Conservation (phyloP, 37 sponge, comb jelly and placozoan genomes). For the Diacarnus erythraeanus region DNA sequence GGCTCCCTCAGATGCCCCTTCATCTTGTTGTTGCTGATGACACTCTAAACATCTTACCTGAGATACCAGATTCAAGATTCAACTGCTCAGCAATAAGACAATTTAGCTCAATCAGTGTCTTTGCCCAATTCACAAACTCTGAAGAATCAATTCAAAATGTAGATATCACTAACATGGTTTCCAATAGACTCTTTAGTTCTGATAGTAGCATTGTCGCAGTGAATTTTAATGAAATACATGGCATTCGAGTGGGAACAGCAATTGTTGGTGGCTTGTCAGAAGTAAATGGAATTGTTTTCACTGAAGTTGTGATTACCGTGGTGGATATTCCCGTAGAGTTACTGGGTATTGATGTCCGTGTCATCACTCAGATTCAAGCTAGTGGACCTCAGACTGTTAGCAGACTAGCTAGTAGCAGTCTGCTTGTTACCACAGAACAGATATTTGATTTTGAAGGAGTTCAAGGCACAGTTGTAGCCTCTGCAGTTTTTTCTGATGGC, state of each 20-base stretch:
- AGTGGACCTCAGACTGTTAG: not conserved
- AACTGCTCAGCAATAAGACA: constrained; percentile 50
- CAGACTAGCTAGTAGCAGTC: not conserved
- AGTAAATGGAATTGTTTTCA: not conserved
- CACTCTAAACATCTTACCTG: constrained; percentile 25
- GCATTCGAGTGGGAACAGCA: constrained; percentile 49
- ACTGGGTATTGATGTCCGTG: constrained; percentile 50
- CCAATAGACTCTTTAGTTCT: constrained; percentile 1
- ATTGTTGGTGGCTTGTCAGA: not conserved
- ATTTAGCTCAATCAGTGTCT: constrained; percentile 13
- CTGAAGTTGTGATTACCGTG: constrained; percentile 14
- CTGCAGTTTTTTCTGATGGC: constrained; percentile 75
- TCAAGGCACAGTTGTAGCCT: constrained; percentile 17
- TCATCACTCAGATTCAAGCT: constrained; percentile 20
- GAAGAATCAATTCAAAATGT: not conserved
- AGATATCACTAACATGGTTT: constrained; percentile 33
- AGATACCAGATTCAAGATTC: not conserved
- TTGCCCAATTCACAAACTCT: constrained; percentile 61
- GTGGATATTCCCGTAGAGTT: constrained; percentile 15
- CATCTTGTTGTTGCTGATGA: constrained; percentile 6
- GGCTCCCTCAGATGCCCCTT: constrained; percentile 46
- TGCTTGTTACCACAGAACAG: constrained; percentile 22
- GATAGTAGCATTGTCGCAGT: constrained; percentile 23
- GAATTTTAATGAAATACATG: constrained; percentile 23
- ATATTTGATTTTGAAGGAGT: constrained; percentile 56